Evolutionary conservation across 2,113 vertebrate genomes (phyloP).

Genomic region (Macaca mulatta): DNA sequence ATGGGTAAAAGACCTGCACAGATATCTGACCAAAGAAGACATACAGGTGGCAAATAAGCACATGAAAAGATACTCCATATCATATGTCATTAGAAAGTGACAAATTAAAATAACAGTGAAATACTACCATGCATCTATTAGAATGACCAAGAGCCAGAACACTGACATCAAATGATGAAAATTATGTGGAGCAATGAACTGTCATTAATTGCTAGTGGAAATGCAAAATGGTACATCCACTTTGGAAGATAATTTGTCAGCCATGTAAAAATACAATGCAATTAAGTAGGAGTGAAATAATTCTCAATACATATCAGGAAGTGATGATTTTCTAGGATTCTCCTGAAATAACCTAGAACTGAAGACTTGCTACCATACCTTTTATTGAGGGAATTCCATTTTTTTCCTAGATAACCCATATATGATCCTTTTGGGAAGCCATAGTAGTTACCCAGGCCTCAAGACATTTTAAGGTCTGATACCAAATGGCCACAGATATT

Average conservation of each 20-base stretch:
- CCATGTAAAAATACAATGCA: neutral
- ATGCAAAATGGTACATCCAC: neutral
- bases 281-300: neutral
- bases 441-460: neutral
- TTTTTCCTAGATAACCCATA: neutral
- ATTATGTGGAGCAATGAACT: neutral
- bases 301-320: neutral
- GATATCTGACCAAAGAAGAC: neutral
- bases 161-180: neutral
- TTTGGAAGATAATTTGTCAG: neutral
- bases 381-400: neutral
- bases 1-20: neutral
- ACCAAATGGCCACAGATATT: neutral
- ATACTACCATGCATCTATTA: neutral
- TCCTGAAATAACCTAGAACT: neutral
- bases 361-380: neutral
- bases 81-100: neutral
- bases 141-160: neutral
- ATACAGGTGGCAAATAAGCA: neutral
- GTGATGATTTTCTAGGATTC: neutral
- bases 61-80: neutral
- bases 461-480: neutral
- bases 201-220: neutral
- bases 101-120: neutral
- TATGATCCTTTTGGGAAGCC: neutral